Conservation (phyloP, 2,113 vertebrate genomes). For the Zosterops borbonicus region DNA sequence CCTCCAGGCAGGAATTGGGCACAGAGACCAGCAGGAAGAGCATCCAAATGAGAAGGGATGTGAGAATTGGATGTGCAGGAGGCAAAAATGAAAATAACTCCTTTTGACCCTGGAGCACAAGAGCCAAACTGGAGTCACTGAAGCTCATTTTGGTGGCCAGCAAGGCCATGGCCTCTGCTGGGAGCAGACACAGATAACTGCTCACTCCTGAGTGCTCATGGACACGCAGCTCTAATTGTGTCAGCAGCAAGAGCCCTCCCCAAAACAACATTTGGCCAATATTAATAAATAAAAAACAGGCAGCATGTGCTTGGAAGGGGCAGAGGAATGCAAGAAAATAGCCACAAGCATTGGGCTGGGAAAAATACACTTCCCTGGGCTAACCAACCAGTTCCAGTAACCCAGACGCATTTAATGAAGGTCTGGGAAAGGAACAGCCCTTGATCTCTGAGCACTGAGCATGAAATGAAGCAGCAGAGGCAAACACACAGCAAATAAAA, state of each 20-base stretch:
- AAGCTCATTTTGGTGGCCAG: not conserved
- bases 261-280: not conserved
- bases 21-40: not conserved
- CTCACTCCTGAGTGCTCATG: not conserved
- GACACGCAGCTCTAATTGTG: not conserved
- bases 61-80: not conserved
- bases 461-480: slow-evolving; percentile 3
- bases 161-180: not conserved
- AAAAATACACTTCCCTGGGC: not conserved
- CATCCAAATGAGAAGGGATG: not conserved
- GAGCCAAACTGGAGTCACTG: not conserved
- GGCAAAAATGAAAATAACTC: not conserved
- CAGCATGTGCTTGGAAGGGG: not conserved
- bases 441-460: not conserved
- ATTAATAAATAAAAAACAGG: not conserved
- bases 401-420: not conserved
- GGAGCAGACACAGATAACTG: not conserved
- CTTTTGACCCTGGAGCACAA: not conserved
- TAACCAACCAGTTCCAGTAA: not conserved
- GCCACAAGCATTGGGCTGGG: not conserved
- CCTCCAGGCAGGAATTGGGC: accelerated
- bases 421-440: not conserved
- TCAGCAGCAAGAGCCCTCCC: not conserved
- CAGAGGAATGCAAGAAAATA: not conserved
- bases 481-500: not conserved